These are phyloP conservation scores for Tridacna gigas DNA, from an alignment of 2,888 invertebrate species.

Conservation along the genomic window DNA sequence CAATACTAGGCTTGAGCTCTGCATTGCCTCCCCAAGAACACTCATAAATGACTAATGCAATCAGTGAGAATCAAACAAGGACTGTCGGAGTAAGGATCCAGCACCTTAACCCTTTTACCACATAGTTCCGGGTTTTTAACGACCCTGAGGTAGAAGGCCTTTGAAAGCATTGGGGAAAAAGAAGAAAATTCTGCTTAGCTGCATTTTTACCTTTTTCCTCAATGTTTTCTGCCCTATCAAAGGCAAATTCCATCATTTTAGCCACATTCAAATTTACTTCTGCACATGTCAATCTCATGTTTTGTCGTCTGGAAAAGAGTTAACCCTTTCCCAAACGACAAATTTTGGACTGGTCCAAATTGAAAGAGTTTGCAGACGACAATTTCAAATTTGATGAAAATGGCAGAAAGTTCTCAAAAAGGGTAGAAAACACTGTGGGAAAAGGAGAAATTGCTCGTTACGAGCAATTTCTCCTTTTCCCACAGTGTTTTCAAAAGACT, in stretches of 20 bases:
- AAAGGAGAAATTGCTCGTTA: neutral
- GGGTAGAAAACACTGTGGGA: neutral
- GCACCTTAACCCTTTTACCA: no score
- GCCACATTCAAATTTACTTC: no score
- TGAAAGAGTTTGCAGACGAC: neutral
- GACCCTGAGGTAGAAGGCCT: neutral
- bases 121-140: no score
- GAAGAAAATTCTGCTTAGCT: neutral
- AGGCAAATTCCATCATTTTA: no score
- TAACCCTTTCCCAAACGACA: conserved; percentile 1
- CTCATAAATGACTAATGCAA: no score
- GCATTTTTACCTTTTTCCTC: neutral
- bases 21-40: no score
- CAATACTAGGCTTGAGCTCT: no score
- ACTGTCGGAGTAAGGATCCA: no score
- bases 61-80: no score
- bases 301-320: neutral
- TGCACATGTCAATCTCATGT: no score
- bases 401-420: neutral
- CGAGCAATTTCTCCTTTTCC: no score
- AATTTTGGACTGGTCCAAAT: no score
- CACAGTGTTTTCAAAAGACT: neutral
- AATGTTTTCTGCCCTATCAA: neutral
- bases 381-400: neutral
- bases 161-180: neutral